Conservation (phyloP, 2,113 vertebrate genomes). For the Rhinolophus sinicus region DNA sequence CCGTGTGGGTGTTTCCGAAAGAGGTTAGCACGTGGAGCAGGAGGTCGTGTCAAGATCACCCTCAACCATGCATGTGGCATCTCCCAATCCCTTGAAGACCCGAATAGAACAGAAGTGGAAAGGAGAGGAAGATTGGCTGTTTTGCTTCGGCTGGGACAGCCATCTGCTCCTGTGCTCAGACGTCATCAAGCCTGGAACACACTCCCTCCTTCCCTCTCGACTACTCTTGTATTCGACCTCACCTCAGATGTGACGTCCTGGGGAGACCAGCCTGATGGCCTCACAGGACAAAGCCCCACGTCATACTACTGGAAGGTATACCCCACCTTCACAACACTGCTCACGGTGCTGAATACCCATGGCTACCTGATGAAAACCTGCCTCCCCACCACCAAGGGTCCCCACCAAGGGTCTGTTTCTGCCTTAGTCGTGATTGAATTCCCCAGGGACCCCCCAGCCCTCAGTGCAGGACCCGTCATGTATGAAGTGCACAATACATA, state of each 20-base stretch:
- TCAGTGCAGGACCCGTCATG: not conserved
- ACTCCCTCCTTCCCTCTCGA: not conserved
- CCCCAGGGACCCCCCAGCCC: not conserved
- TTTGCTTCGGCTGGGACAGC: not conserved
- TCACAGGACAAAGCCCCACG: not conserved
- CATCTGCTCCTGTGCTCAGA: not conserved
- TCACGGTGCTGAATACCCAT: not conserved
- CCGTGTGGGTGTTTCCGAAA: not conserved
- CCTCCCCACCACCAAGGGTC: not conserved
- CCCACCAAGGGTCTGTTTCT: not conserved
- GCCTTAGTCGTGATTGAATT: not conserved
- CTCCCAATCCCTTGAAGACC: not conserved
- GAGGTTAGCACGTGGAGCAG: not conserved
- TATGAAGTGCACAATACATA: not conserved
- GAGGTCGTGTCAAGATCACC: not conserved
- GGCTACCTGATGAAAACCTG: no score
- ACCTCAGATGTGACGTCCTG: not conserved
- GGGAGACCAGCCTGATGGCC: not conserved
- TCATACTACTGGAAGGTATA: not conserved
- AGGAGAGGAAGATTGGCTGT: not conserved
- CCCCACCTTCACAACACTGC: not conserved
- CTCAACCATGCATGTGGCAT: not conserved
- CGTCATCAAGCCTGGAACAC: not conserved
- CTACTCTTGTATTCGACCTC: not conserved
- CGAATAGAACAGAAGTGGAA: not conserved